These are phyloP conservation scores for Petrophora chlorosata DNA, from an alignment of 2,888 invertebrate genomes.

Conservation along the genomic window DNA sequence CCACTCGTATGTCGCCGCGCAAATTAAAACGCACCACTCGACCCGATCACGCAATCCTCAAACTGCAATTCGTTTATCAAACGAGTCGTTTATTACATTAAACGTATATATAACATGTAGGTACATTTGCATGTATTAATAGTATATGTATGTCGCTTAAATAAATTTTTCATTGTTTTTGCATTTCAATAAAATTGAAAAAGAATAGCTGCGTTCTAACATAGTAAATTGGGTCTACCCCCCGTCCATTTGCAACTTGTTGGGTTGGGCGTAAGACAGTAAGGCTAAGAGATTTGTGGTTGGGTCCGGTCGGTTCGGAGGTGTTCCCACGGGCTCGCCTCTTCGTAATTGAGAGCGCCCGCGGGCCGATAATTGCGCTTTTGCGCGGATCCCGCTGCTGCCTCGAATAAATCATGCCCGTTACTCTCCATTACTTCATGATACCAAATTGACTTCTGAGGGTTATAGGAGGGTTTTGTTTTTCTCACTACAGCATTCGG, in stretches of 20 bases:
- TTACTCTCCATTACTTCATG: conserved; percentile 82
- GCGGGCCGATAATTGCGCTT: conserved; percentile 82
- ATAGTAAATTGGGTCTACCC: conserved; percentile 30
- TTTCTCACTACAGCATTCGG: conserved; percentile 34
- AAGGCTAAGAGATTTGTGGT: conserved; percentile 75
- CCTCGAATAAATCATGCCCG: conserved; percentile 79
- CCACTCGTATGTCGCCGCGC: conserved; percentile 81
- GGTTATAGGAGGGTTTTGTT: conserved; percentile 51
- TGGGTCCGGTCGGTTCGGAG: conserved; percentile 63
- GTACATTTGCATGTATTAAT: neutral
- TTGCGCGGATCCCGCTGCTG: conserved; percentile 62
- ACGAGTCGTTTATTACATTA: conserved; percentile 56
- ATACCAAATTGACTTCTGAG: conserved; percentile 79
- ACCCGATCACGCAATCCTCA: conserved; percentile 65
- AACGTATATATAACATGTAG: neutral
- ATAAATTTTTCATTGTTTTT: neutral
- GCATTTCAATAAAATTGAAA: conserved; percentile 7
- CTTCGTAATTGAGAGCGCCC: conserved; percentile 82
- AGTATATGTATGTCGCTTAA: neutral
- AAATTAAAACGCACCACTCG: conserved; percentile 81
- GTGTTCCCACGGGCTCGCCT: conserved; percentile 79
- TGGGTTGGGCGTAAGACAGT: conserved; percentile 64
- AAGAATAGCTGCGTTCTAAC: conserved; percentile 19
- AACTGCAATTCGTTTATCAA: conserved; percentile 69
- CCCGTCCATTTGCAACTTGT: conserved; percentile 57